phyloP scores from a whole-genome alignment of 2,888 invertebrate genomes.

The Teleiodes luculella region DNA sequence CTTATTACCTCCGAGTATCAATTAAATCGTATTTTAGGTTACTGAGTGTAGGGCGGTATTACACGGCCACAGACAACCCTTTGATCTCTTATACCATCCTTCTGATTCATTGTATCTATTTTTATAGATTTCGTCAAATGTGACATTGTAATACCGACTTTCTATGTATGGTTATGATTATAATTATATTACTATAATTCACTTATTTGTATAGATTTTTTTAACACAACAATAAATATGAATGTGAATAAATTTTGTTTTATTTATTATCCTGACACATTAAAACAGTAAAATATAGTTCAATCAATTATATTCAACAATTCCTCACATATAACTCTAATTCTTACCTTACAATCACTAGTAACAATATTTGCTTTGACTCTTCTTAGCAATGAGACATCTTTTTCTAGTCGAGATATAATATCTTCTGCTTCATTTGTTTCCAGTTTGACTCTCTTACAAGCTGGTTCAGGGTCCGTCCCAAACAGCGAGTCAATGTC shows the following conservation, averaged over 20 bases:
- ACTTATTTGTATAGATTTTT: conserved; percentile 77
- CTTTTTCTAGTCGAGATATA: conserved; percentile 48
- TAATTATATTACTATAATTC: conserved; percentile 72
- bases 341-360: conserved; percentile 40
- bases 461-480: conserved; percentile 44
- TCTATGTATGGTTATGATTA: conserved; percentile 65
- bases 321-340: conserved; percentile 45
- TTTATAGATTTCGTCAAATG: conserved; percentile 20
- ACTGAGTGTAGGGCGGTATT: conserved; percentile 49
- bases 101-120: conserved; percentile 18
- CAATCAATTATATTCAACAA: conserved; percentile 49
- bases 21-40: conserved; percentile 71
- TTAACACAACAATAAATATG: conserved; percentile 78
- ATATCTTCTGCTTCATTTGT: conserved; percentile 38
- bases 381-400: conserved; percentile 38
- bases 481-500: conserved; percentile 53
- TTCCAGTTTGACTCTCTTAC: conserved; percentile 53
- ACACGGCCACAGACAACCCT: conserved; percentile 44
- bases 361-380: conserved; percentile 43
- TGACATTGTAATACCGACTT: conserved; percentile 53
- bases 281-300: conserved; percentile 21
- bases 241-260: conserved; percentile 71
- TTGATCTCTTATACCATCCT: conserved; percentile 23
- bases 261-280: conserved; percentile 28
- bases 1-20: conserved; percentile 79